These are phyloP conservation scores for Epinephelus awoara DNA, from an alignment of 2,797 vertebrate genomes.

Conservation along the genomic window DNA sequence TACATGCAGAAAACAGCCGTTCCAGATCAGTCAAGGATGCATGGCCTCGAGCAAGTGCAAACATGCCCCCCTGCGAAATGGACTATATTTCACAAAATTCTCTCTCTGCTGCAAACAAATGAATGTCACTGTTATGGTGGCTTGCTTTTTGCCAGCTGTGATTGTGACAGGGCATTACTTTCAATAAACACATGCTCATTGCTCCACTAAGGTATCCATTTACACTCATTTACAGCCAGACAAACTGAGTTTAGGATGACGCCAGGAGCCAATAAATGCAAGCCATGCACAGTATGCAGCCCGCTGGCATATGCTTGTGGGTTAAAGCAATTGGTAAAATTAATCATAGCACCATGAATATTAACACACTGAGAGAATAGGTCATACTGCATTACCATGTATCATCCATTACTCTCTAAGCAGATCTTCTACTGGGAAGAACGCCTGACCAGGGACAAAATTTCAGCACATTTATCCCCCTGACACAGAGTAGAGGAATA, in stretches of 20 bases:
- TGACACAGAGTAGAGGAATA: constrained; percentile 62
- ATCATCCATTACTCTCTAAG: constrained; percentile 82
- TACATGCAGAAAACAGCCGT: constrained; percentile 44
- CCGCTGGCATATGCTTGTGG: constrained; percentile 70
- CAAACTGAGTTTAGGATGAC: constrained; percentile 71
- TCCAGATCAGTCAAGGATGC: constrained; percentile 43
- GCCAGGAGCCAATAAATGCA: constrained; percentile 70
- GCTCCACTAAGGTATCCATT: constrained; percentile 76
- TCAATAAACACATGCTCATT: constrained; percentile 79
- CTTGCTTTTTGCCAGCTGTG: constrained; percentile 72
- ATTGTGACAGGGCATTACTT: constrained; percentile 78
- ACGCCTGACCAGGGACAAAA: constrained; percentile 74
- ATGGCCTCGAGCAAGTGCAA: constrained; percentile 54
- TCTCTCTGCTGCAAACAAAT: constrained; percentile 62
- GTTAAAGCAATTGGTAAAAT: constrained; percentile 78
- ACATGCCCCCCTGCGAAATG: constrained; percentile 46
- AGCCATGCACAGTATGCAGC: constrained; percentile 66
- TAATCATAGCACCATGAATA: constrained; percentile 85
- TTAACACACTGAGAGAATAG: constrained; percentile 80
- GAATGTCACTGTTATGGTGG: constrained; percentile 57
- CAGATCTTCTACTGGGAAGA: constrained; percentile 74
- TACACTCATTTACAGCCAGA: constrained; percentile 75
- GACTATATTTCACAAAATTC: constrained; percentile 56
- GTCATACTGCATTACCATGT: constrained; percentile 72
- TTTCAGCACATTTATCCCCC: constrained; percentile 80